Base-by-base conservation (phyloP, 2,888 invertebrate species). In the Trichogramma dendrolimi region DNA sequence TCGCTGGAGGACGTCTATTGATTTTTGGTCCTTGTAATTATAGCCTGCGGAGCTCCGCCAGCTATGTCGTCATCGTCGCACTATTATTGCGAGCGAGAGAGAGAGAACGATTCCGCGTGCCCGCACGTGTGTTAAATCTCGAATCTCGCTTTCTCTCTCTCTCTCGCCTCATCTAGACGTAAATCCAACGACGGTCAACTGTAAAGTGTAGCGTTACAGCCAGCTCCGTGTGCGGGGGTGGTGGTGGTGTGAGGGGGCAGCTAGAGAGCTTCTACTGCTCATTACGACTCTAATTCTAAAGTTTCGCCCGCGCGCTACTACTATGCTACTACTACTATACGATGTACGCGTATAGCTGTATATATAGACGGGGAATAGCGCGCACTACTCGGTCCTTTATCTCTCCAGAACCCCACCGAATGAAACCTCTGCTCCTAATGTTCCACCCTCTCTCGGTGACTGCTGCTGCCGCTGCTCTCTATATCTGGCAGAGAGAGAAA, bases 281-380 rank as follows among this genome's bases (percentile, higher is more conserved):
- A 72, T 74, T 72, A 72, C 67, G 67, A 69, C 69, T 71, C 71
- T 70, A 71, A 73, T 72, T 72, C 71, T 67, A 67, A 69, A 69
- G 62, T 68, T 68, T 67, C 62, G 63, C 62, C 67, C 63, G 61
- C 63, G 62, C 62, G 44, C 10, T 39, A 49, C 58, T 62, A 27
- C 27, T 27, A 27, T 27, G 27, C 27, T 27, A 27, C 27, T 27
- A 27, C 27, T 27, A 27, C 27, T 27, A 27, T 27, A 27, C 27
- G 27, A 27, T 27, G 27, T 27, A 27, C 27, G 27, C 27, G 27
- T 27, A 27, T 27, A 27, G 27, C 27, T 27, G 1, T 27, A 27
- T 27, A 2, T 27, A 27, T 27, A 27, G 27, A 27, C 1, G 27
- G 27, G 27, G 27, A 27, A 27, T 27, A 27, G 55, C 56, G 44